A percentile compares a stretch with the other conserved stretches of the same genome.
Conservation (phyloP, 2,888 invertebrate genomes). For the Blastobasis lacticolella region DNA sequence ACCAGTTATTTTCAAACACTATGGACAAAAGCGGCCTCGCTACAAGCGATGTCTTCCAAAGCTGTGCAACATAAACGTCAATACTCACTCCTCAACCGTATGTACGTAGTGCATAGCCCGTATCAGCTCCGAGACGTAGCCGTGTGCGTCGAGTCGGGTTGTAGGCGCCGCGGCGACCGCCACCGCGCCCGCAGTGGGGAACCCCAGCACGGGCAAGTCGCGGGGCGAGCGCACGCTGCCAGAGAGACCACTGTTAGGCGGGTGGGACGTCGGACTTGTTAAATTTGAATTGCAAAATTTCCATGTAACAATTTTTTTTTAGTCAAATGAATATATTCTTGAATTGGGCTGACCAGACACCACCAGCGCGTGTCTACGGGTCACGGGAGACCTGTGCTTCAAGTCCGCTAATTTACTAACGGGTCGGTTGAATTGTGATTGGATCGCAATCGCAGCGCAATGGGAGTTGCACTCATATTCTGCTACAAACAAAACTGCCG, state of each 20-base stretch:
- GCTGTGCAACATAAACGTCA: not conserved
- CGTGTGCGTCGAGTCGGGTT: slow-evolving; percentile 46
- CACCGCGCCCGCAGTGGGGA: slow-evolving; percentile 15
- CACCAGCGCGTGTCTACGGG: slow-evolving; percentile 79
- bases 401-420: too few species aligned
- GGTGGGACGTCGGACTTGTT: not conserved
- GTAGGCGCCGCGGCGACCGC: slow-evolving; percentile 13
- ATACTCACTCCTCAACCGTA: slow-evolving; percentile 55
- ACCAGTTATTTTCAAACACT: too few species aligned
- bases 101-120: slow-evolving; percentile 55
- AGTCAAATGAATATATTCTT: too few species aligned
- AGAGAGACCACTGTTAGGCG: too few species aligned
- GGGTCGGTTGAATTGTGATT: too few species aligned
- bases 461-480: too few species aligned
- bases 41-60: not conserved
- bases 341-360: slow-evolving; percentile 88
- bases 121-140: slow-evolving; percentile 52
- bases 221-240: not conserved
- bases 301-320: too few species aligned
- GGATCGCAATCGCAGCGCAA: too few species aligned
- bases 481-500: slow-evolving; percentile 74
- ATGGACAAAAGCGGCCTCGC: too few species aligned
- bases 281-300: too few species aligned
- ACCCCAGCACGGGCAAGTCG: slow-evolving; percentile 44
- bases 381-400: too few species aligned